These are phyloP conservation scores for Drosophila obscura DNA, from an alignment of 1,140 invertebrate genomes.

Conservation along the genomic window DNA sequence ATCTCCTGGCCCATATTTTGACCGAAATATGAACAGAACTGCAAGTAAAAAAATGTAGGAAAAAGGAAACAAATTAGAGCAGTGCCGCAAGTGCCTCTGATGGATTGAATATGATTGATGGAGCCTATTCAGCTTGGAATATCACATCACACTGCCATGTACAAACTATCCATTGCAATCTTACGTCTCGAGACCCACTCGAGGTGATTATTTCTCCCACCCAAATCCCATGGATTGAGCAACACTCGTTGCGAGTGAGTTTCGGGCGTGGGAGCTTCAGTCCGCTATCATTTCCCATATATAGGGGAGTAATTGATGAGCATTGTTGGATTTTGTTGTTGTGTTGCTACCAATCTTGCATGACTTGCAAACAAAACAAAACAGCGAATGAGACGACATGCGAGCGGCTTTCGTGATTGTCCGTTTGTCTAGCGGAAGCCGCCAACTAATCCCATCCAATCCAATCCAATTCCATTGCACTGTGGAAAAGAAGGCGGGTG, in stretches of 20 bases:
- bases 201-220: not conserved
- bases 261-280: constrained; percentile 14
- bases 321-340: constrained; percentile 4
- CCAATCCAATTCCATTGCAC: too few relatives aligned
- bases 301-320: constrained; percentile 18
- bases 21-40: constrained; percentile 78
- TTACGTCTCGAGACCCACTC: too few relatives aligned
- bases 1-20: constrained; percentile 84
- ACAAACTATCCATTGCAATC: too few relatives aligned
- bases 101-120: not conserved
- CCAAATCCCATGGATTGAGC: constrained; percentile 10
- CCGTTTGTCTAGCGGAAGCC: constrained; percentile 15
- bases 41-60: constrained; percentile 5
- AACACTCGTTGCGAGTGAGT: constrained; percentile 12
- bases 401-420: constrained; percentile 6
- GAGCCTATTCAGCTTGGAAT: not conserved
- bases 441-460: not conserved
- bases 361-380: constrained; percentile 12
- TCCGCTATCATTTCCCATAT: constrained; percentile 14
- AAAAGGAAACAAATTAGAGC: not conserved
- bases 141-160: not conserved
- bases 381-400: constrained; percentile 5
- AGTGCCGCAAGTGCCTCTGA: too few relatives aligned
- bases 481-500: not conserved
- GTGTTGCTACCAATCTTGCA: constrained; percentile 16